These are phyloP conservation scores for Acanthurus leucopareius DNA, from an alignment of 2,797 vertebrate species.

Conservation along the genomic window DNA sequence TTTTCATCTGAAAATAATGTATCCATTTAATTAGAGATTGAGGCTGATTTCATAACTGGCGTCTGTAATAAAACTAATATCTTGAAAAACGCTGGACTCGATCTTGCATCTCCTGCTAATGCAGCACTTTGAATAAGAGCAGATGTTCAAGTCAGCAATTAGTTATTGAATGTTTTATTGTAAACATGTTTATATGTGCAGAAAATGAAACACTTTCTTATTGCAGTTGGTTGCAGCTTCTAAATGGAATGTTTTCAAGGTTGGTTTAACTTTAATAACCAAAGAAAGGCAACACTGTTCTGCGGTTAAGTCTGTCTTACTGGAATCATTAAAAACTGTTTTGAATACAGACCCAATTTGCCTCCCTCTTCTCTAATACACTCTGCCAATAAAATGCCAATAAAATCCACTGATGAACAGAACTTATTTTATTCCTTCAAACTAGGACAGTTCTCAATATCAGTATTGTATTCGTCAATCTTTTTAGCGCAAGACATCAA, in stretches of 20 bases:
- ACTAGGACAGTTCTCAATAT: slow-evolving; percentile 20
- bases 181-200: slow-evolving; percentile 69
- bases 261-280: slow-evolving; percentile 65
- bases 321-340: slow-evolving; percentile 52
- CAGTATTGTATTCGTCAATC: slow-evolving; percentile 2
- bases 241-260: slow-evolving; percentile 51
- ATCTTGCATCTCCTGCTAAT: slow-evolving; percentile 52
- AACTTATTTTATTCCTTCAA: slow-evolving; percentile 22
- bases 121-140: slow-evolving; percentile 51
- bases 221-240: slow-evolving; percentile 49
- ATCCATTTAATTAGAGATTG: slow-evolving; percentile 37
- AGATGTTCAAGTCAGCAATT: slow-evolving; percentile 62
- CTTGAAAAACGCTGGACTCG: slow-evolving; percentile 39
- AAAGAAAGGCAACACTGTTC: slow-evolving; percentile 54
- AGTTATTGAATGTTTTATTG: slow-evolving; percentile 54
- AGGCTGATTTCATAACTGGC: slow-evolving; percentile 39
- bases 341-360: slow-evolving; percentile 34
- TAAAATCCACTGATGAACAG: slow-evolving; percentile 30
- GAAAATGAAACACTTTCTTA: slow-evolving; percentile 79
- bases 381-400: slow-evolving; percentile 42
- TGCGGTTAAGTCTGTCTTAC: slow-evolving; percentile 44
- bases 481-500: slow-evolving; percentile 3
- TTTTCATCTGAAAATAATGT: slow-evolving; percentile 32
- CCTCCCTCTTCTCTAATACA: slow-evolving; percentile 29
- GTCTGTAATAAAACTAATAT: slow-evolving; percentile 62